Conservation (phyloP, 2,113 vertebrate species). For the Tychaedon coryphoeus region DNA sequence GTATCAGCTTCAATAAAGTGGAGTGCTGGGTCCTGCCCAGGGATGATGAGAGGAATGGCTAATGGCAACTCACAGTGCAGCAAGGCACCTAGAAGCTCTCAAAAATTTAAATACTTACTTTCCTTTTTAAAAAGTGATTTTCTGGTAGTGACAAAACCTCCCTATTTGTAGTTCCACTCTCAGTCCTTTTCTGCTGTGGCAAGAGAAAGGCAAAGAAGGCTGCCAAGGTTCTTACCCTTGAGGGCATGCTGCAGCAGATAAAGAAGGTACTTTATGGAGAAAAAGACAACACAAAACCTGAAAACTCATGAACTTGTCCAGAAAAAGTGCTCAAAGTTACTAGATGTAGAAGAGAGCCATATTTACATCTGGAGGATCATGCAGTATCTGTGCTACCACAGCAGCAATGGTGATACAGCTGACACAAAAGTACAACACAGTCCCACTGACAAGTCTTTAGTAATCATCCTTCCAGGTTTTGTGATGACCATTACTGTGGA, state of each 20-base stretch:
- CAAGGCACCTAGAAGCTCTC: neutral
- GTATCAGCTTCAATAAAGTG: neutral
- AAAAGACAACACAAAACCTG: neutral
- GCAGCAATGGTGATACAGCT: neutral
- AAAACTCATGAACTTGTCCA: neutral
- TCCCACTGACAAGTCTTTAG: neutral
- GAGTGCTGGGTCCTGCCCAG: neutral
- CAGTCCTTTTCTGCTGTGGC: neutral
- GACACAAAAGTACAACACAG: neutral
- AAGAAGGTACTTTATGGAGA: neutral
- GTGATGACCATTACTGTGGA: neutral
- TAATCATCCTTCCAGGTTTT: neutral
- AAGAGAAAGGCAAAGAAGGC: neutral
- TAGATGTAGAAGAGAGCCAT: neutral
- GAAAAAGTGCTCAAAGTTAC: neutral
- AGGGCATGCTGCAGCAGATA: neutral
- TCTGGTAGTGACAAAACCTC: neutral
- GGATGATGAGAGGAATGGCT: neutral
- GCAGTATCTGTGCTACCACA: neutral
- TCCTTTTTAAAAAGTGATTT: neutral
- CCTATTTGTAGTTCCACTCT: neutral
- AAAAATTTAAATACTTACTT: neutral
- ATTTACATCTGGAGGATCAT: neutral
- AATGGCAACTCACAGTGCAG: neutral
- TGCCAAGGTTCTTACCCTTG: neutral